Evolutionary conservation across 2,797 vertebrate species (phyloP), one percentile per base, ranked within the genome.

Genomic region (Pterois miles): DNA sequence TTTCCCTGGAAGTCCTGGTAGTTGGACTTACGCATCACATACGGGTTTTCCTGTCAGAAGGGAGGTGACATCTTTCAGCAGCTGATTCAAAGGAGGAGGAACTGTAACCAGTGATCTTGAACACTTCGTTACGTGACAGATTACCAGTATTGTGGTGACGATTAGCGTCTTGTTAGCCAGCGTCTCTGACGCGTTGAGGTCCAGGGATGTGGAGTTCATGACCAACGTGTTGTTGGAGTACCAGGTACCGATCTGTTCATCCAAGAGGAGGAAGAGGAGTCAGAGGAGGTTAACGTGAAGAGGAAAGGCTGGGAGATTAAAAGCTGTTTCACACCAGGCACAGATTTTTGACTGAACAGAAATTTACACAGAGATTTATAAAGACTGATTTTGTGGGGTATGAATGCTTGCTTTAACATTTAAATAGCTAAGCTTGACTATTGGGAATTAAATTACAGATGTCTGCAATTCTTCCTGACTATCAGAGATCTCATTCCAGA

Each of bases 111-210:
- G 10, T 3, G 4, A 56, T 1, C 3, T 16, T 13, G 27, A 1
- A 48, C 1, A 2, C 8, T 2, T 4, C 7, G 18, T 52, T 1
- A 16, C 2, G 4, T 10, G n/a, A 46, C 20, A 5, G 8, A 12
- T 95, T 94, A 98, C 97, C 96, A 98, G 90, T 60, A 98, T 98
- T 1, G 97, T 98, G 36, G 97, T 98, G 86, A 98, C 93, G 16
- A 96, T 94, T 22, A 98, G 92, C 0, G 97, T 97, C 91, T 98
- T 98, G 93, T 98, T 98, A 50, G 94, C 95, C 77, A 98, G 75
- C 0, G 96, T 97, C 89, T 97, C 96, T 0, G 97, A 97, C 11
- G 94, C 90, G 29, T 97, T 97, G 73, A 97, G 95, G 84, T 97
- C 96, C 92, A 98, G 89, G 4, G 96, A 96, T 3, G 96, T 96